A percentile compares a stretch with the other conserved stretches of the same genome.
phyloP scores from a whole-genome alignment of 2,113 vertebrate genomes.

The Festucalex cinctus region DNA sequence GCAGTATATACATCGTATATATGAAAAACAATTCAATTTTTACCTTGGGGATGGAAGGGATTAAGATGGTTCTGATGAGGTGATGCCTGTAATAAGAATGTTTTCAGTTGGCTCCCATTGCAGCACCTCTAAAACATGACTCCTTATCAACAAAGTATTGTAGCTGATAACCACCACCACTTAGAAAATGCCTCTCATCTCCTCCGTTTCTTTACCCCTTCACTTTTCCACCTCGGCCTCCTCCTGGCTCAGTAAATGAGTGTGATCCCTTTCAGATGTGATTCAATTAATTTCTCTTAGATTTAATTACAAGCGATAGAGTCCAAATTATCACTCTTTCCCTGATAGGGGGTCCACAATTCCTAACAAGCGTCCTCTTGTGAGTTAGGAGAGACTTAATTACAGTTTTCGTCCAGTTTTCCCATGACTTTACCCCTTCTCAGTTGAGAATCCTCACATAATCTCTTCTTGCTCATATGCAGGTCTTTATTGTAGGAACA shows the following conservation, averaged over 20 bases:
- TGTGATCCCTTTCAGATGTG: constrained; percentile 77
- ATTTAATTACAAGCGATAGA: constrained; percentile 78
- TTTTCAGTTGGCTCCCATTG: constrained; percentile 66
- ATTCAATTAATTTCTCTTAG: constrained; percentile 80
- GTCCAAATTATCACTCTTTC: constrained; percentile 71
- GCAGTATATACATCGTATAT: too few species aligned
- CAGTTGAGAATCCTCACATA: background rate
- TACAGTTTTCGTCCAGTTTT: constrained; percentile 59
- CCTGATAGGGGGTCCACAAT: constrained; percentile 69
- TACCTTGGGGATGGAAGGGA: constrained; percentile 70
- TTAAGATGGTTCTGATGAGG: constrained; percentile 79
- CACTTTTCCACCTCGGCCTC: constrained; percentile 55
- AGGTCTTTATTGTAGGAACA: background rate
- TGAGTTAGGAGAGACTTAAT: constrained; percentile 74
- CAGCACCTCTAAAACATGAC: constrained; percentile 57
- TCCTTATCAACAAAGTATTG: constrained; percentile 70
- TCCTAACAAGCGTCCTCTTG: constrained; percentile 72
- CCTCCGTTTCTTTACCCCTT: constrained; percentile 40
- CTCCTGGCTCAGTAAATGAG: constrained; percentile 69
- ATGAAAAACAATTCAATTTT: constrained; percentile 70
- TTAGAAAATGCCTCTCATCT: constrained; percentile 19
- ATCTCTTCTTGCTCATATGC: background rate
- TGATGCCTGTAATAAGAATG: constrained; percentile 76
- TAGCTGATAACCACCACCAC: constrained; percentile 61
- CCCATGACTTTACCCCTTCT: background rate